Evolutionary conservation across 2,888 invertebrate species (phyloP), one percentile per base, ranked within the genome.

Genomic region (Tiliacea aurago): DNA sequence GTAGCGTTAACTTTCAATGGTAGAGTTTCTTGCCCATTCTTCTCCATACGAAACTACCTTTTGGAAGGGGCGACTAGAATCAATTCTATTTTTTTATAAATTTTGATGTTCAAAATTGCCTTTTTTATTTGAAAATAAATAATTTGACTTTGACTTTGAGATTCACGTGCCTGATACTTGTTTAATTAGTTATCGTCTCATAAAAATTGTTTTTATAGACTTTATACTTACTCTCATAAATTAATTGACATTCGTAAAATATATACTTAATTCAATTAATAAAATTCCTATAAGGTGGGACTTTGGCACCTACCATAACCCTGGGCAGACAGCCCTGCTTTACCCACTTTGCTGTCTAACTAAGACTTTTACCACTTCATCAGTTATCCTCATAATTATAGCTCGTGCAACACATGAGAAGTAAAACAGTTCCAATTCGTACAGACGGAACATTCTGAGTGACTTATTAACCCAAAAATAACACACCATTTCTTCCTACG

Each of bases 391-490:
- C 6, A 15, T 55, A 61, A 3, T 37, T 41, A 41, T 18, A 41
- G 1, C n/a, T 61, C 41, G 23, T 18, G 10, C 41, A 1, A 41
- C 13, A 18, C n/a, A 53, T 23, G 13, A 56, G 4, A 23, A 13
- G 28, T 15, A 43, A 0, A 47, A 28, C 15, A 47, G 28, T 56
- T 71, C n/a, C 7, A 56, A 28, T 43, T n/a, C 3, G 0, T 11
- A 55, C 28, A 56, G 4, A 37, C 55, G 20, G 7, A 37, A 51
- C 20, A 18, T 51, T 53, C 23, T 56, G 20, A 51, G n/a, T 28
- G 49, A 45, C 37, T 10, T 79, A 33, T 9, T 4, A 15, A 49
- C 15, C 61, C 45, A 45, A 66, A 62, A 77, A 80, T 74, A 81
- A 11, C 73, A 6, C 20, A 15, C 49, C 13, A 62, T 43, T 55